Evolutionary conservation across 2,113 vertebrate species (phyloP).

Genomic region (Rhea pennata): DNA sequence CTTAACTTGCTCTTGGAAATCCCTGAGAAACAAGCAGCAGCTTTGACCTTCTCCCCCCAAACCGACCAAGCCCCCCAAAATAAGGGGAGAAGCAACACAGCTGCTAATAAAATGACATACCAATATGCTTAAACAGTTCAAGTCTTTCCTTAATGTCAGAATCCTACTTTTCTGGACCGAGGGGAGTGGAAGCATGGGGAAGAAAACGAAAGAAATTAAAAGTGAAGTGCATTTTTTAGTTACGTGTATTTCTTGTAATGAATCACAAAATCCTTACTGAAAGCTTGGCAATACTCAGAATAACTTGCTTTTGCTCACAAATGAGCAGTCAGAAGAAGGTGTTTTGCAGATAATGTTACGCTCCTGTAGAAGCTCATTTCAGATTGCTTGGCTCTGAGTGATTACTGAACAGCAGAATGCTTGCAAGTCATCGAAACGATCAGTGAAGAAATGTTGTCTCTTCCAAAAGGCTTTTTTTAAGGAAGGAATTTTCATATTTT

Average conservation of each 20-base stretch:
- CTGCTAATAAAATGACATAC: no score
- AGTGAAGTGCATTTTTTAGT: neutral
- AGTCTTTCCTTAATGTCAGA: neutral
- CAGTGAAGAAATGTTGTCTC: neutral
- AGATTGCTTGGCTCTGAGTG: neutral
- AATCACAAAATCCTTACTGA: neutral
- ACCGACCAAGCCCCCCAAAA: no score
- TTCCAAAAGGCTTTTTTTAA: neutral
- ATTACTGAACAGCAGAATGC: neutral
- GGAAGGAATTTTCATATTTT: slow-evolving; percentile 29
- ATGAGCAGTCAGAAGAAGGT: neutral
- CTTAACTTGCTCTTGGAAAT: neutral
- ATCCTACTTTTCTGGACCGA: neutral
- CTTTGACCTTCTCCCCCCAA: neutral
- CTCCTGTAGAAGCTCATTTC: neutral
- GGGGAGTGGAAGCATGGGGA: neutral
- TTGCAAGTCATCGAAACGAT: neutral
- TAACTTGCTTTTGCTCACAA: neutral
- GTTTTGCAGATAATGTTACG: neutral
- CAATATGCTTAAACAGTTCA: neutral
- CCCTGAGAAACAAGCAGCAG: neutral
- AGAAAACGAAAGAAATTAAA: neutral
- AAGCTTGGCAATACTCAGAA: fast-evolving
- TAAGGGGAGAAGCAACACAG: neutral
- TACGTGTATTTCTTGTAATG: neutral